Evolutionary conservation across 2,797 vertebrate genomes (phyloP).

Genomic region (Cygnus olor): DNA sequence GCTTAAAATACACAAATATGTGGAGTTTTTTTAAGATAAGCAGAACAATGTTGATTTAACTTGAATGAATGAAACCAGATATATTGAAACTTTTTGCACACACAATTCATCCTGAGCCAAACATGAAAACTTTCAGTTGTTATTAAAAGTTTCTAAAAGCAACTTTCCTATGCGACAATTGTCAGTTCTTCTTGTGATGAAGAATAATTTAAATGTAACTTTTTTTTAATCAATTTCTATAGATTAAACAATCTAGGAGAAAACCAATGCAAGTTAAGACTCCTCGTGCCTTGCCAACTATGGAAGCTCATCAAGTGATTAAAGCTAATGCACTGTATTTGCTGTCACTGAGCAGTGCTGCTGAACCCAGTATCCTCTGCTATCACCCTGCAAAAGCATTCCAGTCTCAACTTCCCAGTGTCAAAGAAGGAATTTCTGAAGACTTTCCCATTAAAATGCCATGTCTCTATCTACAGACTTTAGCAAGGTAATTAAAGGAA

Average conservation of each 20-base stretch:
- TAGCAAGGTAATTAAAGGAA: slow-evolving; percentile 87
- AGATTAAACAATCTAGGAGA: slow-evolving; percentile 97
- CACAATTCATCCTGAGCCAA: neutral
- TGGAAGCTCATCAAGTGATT: slow-evolving; percentile 99
- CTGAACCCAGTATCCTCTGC: slow-evolving; percentile 94
- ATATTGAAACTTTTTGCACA: neutral
- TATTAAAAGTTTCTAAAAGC: neutral
- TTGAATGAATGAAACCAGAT: neutral
- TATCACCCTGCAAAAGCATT: slow-evolving; percentile 93
- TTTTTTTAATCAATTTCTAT: neutral
- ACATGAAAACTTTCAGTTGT: neutral
- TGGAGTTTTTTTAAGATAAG: neutral
- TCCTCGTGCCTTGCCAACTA: slow-evolving; percentile 93
- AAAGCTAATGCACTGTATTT: slow-evolving; percentile 96
- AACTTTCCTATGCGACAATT: neutral
- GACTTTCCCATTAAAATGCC: slow-evolving; percentile 96
- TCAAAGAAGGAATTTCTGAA: slow-evolving; percentile 96
- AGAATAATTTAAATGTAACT: neutral
- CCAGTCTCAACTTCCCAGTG: slow-evolving; percentile 93
- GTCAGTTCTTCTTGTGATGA: neutral
- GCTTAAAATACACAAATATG: neutral
- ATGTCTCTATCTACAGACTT: slow-evolving; percentile 96
- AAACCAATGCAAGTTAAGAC: slow-evolving; percentile 98
- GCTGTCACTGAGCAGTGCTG: slow-evolving; percentile 95
- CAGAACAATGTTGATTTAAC: neutral